Percentiles rank a stretch among this genome's conserved stretches.
phyloP scores from a whole-genome alignment of 1,140 invertebrate species.

The Neomicropteryx cornuta region DNA sequence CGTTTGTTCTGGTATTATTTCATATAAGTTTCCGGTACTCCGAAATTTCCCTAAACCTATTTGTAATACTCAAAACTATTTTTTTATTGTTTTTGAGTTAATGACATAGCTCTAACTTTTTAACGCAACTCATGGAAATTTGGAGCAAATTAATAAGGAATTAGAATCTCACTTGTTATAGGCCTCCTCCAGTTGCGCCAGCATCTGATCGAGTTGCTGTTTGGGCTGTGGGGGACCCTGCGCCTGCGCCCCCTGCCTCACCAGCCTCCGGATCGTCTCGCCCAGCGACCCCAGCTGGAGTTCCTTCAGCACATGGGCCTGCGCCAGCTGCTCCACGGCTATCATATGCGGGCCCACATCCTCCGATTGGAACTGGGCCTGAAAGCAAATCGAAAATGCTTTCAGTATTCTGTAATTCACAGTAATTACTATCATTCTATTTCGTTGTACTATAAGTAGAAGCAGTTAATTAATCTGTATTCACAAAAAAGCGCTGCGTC shows the following conservation, averaged over 20 bases:
- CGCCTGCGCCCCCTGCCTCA: constrained; percentile 51
- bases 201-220: constrained; percentile 56
- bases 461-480: no score
- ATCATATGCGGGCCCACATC: constrained; percentile 87
- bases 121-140: no score
- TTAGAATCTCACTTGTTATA: constrained; percentile 56
- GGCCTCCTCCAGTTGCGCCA: constrained; percentile 59
- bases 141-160: no score
- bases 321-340: constrained; percentile 86
- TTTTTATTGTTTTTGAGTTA: no score
- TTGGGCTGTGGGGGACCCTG: constrained; percentile 37
- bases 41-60: no score
- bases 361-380: constrained; percentile 72
- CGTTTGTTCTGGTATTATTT: no score
- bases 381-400: no score
- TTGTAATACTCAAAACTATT: no score
- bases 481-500: no score
- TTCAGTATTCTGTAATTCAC: constrained; percentile 1
- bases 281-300: constrained; percentile 79
- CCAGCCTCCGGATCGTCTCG: constrained; percentile 68
- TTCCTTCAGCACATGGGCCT: constrained; percentile 87
- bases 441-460: no score
- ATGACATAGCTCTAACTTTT: no score
- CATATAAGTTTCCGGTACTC: no score
- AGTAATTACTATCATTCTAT: not conserved